Conservation (phyloP, 2,113 vertebrate genomes). For the Crotophaga sulcirostris region DNA sequence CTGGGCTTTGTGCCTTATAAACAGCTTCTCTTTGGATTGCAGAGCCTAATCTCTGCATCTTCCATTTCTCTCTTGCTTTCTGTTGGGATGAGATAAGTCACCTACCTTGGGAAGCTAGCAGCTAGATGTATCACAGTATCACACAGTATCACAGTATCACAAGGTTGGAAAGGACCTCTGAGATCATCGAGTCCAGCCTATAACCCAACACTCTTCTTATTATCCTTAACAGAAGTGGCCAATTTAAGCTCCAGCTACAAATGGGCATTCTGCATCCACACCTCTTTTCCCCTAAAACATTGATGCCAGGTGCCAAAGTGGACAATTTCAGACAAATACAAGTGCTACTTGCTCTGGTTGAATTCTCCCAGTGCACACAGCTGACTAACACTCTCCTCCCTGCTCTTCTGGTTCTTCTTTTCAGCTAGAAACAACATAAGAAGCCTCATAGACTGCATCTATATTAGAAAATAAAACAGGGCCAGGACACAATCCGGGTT, state of each 20-base stretch:
- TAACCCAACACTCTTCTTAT: too few relatives aligned
- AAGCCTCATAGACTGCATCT: background rate
- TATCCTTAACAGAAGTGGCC: too few relatives aligned
- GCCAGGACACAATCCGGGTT: background rate
- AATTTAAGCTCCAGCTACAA: too few relatives aligned
- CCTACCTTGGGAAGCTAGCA: background rate
- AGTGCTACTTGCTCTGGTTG: background rate
- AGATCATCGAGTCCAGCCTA: too few relatives aligned
- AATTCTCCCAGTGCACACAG: background rate
- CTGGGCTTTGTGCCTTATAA: background rate
- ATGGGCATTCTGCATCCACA: background rate
- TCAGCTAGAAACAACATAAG: background rate
- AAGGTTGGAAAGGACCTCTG: too few relatives aligned
- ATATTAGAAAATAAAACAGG: background rate
- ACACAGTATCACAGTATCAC: too few relatives aligned
- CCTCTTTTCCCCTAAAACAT: background rate
- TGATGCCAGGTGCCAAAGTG: background rate
- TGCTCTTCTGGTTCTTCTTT: background rate
- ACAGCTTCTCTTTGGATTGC: background rate
- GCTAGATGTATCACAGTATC: too few relatives aligned
- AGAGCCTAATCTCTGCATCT: background rate
- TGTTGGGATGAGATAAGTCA: background rate
- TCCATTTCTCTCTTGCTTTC: background rate
- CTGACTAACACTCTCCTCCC: background rate
- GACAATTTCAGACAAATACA: background rate